Evolutionary conservation across 2,888 invertebrate species (phyloP).

Genomic region (Notodromas monacha): DNA sequence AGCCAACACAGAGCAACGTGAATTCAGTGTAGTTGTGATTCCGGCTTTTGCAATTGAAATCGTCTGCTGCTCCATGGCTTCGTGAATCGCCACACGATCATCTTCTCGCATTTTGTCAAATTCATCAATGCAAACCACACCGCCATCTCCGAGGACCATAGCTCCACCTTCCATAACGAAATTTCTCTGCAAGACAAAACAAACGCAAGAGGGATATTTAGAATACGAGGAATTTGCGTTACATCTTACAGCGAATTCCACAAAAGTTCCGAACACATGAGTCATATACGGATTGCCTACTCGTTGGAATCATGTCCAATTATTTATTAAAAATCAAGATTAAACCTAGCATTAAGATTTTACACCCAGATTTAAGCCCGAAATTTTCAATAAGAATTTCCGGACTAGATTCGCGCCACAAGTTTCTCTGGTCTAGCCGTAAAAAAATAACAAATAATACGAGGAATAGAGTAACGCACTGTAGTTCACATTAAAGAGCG

Average conservation of each 20-base stretch:
- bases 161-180: slow-evolving; percentile 97
- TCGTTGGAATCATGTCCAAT: too few species aligned
- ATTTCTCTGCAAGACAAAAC: slow-evolving; percentile 29
- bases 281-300: too few species aligned
- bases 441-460: too few species aligned
- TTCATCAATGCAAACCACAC: slow-evolving; percentile 96
- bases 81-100: slow-evolving; percentile 93
- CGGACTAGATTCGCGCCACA: too few species aligned
- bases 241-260: background rate
- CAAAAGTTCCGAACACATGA: background rate
- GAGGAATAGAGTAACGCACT: too few species aligned
- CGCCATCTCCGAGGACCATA: slow-evolving; percentile 96
- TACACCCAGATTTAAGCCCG: too few species aligned
- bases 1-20: slow-evolving; percentile 89
- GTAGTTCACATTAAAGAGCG: too few species aligned
- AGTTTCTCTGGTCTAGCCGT: too few species aligned
- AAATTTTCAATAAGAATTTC: too few species aligned
- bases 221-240: slow-evolving; percentile 6
- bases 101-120: slow-evolving; percentile 99
- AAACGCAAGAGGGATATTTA: slow-evolving; percentile 8
- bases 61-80: slow-evolving; percentile 99
- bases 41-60: slow-evolving; percentile 98
- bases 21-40: slow-evolving; percentile 90
- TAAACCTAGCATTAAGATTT: too few species aligned
- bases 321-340: too few species aligned